Conservation (phyloP, 2,797 vertebrate genomes). For the Rhinichthys osculus region DNA sequence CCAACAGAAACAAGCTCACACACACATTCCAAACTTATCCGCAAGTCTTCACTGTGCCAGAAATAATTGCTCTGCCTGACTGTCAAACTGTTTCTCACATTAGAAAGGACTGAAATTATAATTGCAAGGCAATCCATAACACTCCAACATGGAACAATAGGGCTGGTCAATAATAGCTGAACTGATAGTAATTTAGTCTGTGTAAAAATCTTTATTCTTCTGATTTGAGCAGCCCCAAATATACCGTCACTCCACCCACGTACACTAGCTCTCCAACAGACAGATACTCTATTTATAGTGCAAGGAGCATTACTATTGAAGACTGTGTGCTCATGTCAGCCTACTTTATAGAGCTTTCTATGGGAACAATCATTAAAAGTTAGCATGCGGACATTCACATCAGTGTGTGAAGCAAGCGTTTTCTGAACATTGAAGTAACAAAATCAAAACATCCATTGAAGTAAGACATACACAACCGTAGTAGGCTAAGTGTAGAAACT, state of each 20-base stretch:
- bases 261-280: constrained; percentile 21
- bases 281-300: constrained; percentile 54
- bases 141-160: constrained; percentile 21
- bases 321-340: constrained; percentile 35
- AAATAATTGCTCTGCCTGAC: constrained; percentile 27
- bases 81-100: constrained; percentile 31
- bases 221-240: constrained; percentile 22
- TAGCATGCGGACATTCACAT: not conserved
- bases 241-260: constrained; percentile 46
- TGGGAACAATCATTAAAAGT: not conserved
- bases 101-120: constrained; percentile 25
- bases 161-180: constrained; percentile 12
- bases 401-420: not conserved
- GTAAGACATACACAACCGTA: not conserved
- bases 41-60: constrained; percentile 25
- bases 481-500: not conserved
- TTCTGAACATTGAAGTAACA: not conserved
- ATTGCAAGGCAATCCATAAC: constrained; percentile 33
- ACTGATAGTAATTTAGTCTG: constrained; percentile 23
- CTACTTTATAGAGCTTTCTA: constrained; percentile 20
- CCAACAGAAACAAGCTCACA: not conserved
- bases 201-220: constrained; percentile 29
- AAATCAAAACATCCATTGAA: not conserved
- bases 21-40: not conserved
- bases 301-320: constrained; percentile 60